Evolutionary conservation across 1,140 invertebrate genomes (phyloP).

Genomic region (Penaeus vannamei): DNA sequence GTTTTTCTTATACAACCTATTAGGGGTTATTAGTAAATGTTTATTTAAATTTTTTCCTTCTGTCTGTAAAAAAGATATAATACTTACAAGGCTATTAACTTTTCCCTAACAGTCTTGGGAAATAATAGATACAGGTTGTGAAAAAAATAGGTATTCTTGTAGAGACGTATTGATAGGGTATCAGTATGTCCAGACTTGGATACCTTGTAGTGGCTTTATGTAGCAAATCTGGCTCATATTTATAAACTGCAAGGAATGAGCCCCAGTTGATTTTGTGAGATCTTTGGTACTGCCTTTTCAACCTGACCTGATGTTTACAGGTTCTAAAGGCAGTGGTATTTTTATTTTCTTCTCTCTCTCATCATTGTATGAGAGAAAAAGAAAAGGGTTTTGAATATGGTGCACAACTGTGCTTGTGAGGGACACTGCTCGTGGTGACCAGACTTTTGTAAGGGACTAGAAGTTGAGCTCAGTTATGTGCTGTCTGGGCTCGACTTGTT

Average conservation of each 20-base stretch:
- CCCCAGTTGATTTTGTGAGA: conserved; percentile 6
- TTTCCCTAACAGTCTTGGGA: neutral
- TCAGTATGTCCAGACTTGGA: conserved; percentile 53
- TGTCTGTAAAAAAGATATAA: too few species aligned
- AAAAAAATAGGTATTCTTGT: conserved; percentile 43
- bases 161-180: conserved; percentile 46
- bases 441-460: neutral
- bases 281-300: conserved; percentile 28
- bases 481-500: conserved; percentile 25
- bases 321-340: neutral
- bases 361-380: conserved; percentile 11
- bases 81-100: neutral
- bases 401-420: conserved; percentile 38
- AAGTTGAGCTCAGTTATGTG: neutral
- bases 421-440: conserved; percentile 43
- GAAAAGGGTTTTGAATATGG: too few species aligned
- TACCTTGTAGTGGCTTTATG: conserved; percentile 27
- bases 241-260: too few species aligned
- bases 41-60: too few species aligned
- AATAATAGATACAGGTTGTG: neutral
- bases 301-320: conserved; percentile 16
- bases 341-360: conserved; percentile 35
- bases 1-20: too few species aligned
- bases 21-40: too few species aligned
- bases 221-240: too few species aligned